These are phyloP conservation scores for Periphyllus acericola DNA, from an alignment of 2,888 invertebrate species.

Conservation along the genomic window DNA sequence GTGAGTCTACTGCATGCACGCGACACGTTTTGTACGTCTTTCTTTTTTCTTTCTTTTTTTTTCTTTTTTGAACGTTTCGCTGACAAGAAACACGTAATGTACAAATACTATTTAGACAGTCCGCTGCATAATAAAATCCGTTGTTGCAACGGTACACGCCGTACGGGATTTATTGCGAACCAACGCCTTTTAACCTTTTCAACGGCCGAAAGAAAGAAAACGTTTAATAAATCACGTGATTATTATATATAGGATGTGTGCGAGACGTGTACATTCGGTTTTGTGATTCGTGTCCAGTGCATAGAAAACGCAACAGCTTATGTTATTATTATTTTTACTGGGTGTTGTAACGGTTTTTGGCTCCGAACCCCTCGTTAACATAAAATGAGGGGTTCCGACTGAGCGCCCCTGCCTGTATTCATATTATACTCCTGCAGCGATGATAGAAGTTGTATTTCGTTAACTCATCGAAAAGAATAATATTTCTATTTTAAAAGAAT, in stretches of 20 bases:
- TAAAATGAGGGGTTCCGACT: slow-evolving; percentile 57
- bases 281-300: slow-evolving; percentile 33
- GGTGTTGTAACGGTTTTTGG: slow-evolving; percentile 61
- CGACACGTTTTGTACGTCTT: neutral
- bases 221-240: slow-evolving; percentile 60
- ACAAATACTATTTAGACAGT: slow-evolving; percentile 27
- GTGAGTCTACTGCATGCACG: slow-evolving; percentile 8
- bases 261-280: neutral
- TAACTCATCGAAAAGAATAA: slow-evolving; percentile 36
- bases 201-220: slow-evolving; percentile 30
- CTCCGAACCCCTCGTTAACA: slow-evolving; percentile 54
- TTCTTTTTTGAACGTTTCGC: slow-evolving; percentile 8
- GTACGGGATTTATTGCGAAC: neutral
- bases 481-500: slow-evolving; percentile 25
- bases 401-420: slow-evolving; percentile 45
- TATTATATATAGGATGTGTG: slow-evolving; percentile 12
- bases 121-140: neutral
- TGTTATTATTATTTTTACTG: slow-evolving; percentile 59
- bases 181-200: slow-evolving; percentile 40
- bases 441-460: slow-evolving; percentile 54
- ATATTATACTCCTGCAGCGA: slow-evolving; percentile 25
- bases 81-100: slow-evolving; percentile 29
- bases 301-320: slow-evolving; percentile 54
- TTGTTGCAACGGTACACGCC: neutral
- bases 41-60: neutral